These are phyloP conservation scores for Holothuria scabra DNA, from an alignment of 53 echinoderm and acorn worm genomes.

Conservation along the genomic window DNA sequence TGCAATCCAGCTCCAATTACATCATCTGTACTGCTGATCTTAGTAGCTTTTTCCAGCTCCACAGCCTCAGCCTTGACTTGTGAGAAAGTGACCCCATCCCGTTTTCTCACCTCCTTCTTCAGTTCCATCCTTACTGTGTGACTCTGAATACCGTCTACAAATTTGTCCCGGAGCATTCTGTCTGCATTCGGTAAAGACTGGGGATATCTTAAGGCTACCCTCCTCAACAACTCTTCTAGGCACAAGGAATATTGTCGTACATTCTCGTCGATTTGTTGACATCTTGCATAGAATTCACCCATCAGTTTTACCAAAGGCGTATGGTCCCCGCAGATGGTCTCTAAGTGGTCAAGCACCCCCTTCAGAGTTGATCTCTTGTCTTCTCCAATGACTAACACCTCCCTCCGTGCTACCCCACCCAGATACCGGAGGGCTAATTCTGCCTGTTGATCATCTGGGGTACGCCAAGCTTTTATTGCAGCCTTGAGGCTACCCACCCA, in stretches of 20 bases:
- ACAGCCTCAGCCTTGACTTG: slow-evolving; percentile 8
- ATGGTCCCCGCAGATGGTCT: slow-evolving; percentile 10
- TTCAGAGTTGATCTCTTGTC: neutral
- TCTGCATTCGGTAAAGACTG: neutral
- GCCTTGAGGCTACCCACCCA: neutral
- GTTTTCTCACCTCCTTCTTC: neutral
- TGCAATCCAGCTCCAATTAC: neutral
- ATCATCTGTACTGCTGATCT: neutral
- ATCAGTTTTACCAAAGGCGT: slow-evolving; percentile 11
- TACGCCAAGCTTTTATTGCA: slow-evolving; percentile 1
- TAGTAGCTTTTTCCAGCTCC: neutral
- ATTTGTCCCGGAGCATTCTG: slow-evolving; percentile 2
- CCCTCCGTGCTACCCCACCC: slow-evolving; percentile 34
- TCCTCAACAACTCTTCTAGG: neutral
- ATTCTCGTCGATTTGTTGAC: neutral
- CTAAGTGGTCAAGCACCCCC: neutral
- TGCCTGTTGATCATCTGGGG: slow-evolving; percentile 30
- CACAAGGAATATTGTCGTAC: neutral
- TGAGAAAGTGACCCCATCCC: neutral
- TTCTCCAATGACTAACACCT: neutral
- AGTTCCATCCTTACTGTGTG: slow-evolving; percentile 1
- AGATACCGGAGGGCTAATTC: slow-evolving; percentile 32
- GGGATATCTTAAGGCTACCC: neutral
- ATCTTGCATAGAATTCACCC: slow-evolving; percentile 16
- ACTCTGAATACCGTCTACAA: slow-evolving; percentile 1